A percentile compares a stretch with the other conserved stretches of the same genome.
Conservation (phyloP, 2,797 vertebrate genomes). For the Rachycentron canadum region DNA sequence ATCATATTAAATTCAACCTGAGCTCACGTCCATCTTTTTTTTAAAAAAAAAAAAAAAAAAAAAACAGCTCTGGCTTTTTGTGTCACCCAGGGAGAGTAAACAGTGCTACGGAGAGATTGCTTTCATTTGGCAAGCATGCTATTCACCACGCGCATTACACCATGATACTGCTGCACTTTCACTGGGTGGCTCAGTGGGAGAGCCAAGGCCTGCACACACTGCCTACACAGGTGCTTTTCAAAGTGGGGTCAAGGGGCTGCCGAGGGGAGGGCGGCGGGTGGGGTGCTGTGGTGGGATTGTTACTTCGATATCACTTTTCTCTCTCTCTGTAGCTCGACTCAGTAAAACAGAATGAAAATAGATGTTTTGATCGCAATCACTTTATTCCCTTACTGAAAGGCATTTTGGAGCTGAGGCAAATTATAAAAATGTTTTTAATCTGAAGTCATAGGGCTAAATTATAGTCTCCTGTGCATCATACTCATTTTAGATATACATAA, state of each 20-base stretch:
- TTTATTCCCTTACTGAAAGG: slow-evolving; percentile 10
- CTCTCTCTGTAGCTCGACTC: neutral
- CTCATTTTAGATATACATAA: neutral
- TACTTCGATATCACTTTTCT: slow-evolving; percentile 41
- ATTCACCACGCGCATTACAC: slow-evolving; percentile 50
- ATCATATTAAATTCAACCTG: slow-evolving; percentile 24
- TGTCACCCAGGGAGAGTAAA: slow-evolving; percentile 40
- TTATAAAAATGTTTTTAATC: slow-evolving; percentile 9
- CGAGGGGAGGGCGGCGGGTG: neutral
- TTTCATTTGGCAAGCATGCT: slow-evolving; percentile 56
- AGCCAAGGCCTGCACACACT: slow-evolving; percentile 48
- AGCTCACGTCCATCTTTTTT: slow-evolving; percentile 2
- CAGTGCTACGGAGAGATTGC: slow-evolving; percentile 48
- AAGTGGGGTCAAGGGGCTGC: slow-evolving; percentile 53
- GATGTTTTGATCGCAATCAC: slow-evolving; percentile 32
- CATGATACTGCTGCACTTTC: slow-evolving; percentile 54
- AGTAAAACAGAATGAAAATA: slow-evolving; percentile 20
- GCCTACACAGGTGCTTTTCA: slow-evolving; percentile 66
- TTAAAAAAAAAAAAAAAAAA: no score
- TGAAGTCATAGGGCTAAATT: neutral
- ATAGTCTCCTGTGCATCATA: neutral
- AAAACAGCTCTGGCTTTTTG: slow-evolving; percentile 18
- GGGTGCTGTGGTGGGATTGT: slow-evolving; percentile 17
- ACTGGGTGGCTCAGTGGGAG: slow-evolving; percentile 68
- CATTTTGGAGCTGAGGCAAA: slow-evolving; percentile 16